Conservation (phyloP, 2,113 vertebrate genomes). For the Fregetta grallaria region DNA sequence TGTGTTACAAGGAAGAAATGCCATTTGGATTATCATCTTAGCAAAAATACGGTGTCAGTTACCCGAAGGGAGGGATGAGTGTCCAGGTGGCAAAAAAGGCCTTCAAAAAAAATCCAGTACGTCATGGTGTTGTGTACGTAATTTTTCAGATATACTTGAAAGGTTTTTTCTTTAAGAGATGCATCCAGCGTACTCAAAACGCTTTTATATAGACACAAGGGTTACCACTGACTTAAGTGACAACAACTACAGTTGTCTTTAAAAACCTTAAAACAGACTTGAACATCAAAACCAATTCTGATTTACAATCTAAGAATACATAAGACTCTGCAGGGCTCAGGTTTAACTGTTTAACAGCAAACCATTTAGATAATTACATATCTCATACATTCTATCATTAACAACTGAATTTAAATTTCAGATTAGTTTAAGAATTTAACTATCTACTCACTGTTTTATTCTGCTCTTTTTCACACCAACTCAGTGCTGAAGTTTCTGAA, state of each 20-base stretch:
- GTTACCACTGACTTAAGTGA: background rate
- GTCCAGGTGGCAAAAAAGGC: background rate
- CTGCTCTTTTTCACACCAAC: background rate
- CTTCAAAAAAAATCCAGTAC: background rate
- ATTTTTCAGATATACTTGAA: background rate
- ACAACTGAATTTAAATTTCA: background rate
- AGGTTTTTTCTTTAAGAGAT: background rate
- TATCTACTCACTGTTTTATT: background rate
- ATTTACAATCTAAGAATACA: background rate
- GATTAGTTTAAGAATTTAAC: background rate
- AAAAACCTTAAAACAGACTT: background rate
- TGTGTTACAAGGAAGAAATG: background rate
- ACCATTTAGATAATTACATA: background rate
- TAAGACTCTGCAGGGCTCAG: background rate
- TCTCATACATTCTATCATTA: background rate
- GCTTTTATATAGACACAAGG: background rate
- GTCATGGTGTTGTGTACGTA: rapidly evolving
- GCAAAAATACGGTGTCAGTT: background rate
- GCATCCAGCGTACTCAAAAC: background rate
- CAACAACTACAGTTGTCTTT: background rate
- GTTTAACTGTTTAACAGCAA: background rate
- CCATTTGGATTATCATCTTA: background rate
- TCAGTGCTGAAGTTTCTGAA: background rate
- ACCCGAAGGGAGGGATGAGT: background rate
- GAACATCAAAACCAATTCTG: background rate